Percentiles rank a stretch among this genome's conserved stretches.
Evolutionary conservation across 2,797 vertebrate species (phyloP).

Genomic region (Lindbergichthys nudifrons): DNA sequence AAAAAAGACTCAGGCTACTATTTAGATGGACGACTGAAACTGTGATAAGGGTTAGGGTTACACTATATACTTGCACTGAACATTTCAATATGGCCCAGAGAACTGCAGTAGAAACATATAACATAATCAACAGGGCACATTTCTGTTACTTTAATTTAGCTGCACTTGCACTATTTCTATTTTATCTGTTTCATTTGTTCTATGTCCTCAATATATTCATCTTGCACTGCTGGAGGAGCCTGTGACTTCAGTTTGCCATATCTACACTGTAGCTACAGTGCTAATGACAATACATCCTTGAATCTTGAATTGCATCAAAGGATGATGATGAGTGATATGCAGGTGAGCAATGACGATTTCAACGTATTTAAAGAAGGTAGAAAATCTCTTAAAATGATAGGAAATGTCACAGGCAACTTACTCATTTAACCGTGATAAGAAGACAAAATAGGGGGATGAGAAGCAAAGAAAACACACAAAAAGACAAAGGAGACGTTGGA

Average conservation of each 20-base stretch:
- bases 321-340: background rate
- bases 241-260: too few species aligned
- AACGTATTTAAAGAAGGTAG: slow-evolving; percentile 18
- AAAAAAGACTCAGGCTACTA: background rate
- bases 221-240: too few species aligned
- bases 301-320: background rate
- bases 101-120: slow-evolving; percentile 11
- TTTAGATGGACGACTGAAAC: background rate
- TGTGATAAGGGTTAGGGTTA: background rate
- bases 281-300: too few species aligned
- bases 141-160: slow-evolving; percentile 23
- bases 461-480: slow-evolving; percentile 15
- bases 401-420: slow-evolving; percentile 22
- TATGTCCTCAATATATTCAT: too few species aligned
- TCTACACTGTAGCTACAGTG: too few species aligned
- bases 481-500: background rate
- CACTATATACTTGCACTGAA: slow-evolving; percentile 6
- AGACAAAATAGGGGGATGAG: slow-evolving; percentile 8
- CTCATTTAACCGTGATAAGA: slow-evolving; percentile 7
- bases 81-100: slow-evolving; percentile 7
- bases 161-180: background rate
- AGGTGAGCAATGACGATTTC: slow-evolving; percentile 30
- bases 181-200: too few species aligned
- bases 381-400: slow-evolving; percentile 46
- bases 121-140: slow-evolving; percentile 30